Conservation (phyloP, 2,888 invertebrate genomes). For the Spodoptera littoralis region DNA sequence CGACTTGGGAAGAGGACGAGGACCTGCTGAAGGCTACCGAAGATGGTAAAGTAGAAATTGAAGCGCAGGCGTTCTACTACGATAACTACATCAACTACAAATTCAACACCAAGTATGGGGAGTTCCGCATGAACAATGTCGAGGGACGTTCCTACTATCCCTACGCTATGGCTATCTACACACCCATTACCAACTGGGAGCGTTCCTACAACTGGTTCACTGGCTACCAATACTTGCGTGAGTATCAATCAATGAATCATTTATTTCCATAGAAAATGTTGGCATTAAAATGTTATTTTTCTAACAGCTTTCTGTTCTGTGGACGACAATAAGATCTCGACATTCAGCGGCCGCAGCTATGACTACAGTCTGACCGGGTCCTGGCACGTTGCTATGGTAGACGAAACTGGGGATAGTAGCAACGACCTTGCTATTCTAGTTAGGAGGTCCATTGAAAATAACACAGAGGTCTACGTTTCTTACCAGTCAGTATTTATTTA, state of each 20-base stretch:
- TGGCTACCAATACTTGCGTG: conserved; percentile 86
- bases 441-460: no score
- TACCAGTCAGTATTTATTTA: no score
- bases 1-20: conserved; percentile 81
- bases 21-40: conserved; percentile 76
- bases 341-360: conserved; percentile 91
- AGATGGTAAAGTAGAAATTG: conserved; percentile 83
- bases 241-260: conserved; percentile 67
- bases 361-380: conserved; percentile 83
- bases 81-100: conserved; percentile 81
- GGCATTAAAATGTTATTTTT: not conserved
- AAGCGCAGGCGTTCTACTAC: conserved; percentile 79
- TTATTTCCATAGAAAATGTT: no score
- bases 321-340: conserved; percentile 87
- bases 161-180: conserved; percentile 65
- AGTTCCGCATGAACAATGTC: conserved; percentile 75
- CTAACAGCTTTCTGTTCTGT: conserved; percentile 89
- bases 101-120: conserved; percentile 80
- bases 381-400: conserved; percentile 90
- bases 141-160: conserved; percentile 17
- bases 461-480: no score
- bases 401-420: conserved; percentile 59
- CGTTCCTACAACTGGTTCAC: conserved; percentile 70
- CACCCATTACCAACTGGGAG: conserved; percentile 70
- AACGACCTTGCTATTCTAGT: no score